Evolutionary conservation across 2,113 vertebrate genomes (phyloP).

Genomic region (Smithornis capensis): DNA sequence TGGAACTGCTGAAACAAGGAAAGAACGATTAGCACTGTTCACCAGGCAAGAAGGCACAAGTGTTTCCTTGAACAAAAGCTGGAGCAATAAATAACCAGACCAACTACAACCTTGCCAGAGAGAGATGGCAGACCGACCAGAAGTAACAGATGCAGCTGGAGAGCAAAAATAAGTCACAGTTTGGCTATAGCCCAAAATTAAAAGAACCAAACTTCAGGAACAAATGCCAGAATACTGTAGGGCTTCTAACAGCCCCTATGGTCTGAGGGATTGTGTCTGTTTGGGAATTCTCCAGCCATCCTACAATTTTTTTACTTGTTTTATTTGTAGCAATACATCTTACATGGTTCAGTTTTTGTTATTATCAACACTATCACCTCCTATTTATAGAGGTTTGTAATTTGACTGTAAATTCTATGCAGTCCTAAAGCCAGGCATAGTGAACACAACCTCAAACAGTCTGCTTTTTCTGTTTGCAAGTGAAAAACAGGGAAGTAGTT

Average conservation of each 20-base stretch:
- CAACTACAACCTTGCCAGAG: background rate
- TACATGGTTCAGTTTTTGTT: background rate
- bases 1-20: background rate
- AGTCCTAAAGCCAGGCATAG: background rate
- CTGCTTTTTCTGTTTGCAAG: background rate
- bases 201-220: background rate
- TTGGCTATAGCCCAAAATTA: background rate
- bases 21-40: background rate
- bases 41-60: background rate
- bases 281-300: background rate
- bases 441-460: background rate
- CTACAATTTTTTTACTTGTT: background rate
- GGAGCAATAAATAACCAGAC: background rate
- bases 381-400: background rate
- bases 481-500: background rate
- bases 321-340: background rate
- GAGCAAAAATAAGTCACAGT: background rate
- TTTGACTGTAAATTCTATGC: background rate
- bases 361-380: background rate
- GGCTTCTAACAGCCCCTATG: background rate
- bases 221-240: rapidly evolving
- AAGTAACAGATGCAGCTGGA: background rate
- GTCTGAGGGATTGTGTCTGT: background rate
- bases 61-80: background rate
- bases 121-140: background rate